phyloP scores from a whole-genome alignment of 2,888 invertebrate species.

The Meganola albula region DNA sequence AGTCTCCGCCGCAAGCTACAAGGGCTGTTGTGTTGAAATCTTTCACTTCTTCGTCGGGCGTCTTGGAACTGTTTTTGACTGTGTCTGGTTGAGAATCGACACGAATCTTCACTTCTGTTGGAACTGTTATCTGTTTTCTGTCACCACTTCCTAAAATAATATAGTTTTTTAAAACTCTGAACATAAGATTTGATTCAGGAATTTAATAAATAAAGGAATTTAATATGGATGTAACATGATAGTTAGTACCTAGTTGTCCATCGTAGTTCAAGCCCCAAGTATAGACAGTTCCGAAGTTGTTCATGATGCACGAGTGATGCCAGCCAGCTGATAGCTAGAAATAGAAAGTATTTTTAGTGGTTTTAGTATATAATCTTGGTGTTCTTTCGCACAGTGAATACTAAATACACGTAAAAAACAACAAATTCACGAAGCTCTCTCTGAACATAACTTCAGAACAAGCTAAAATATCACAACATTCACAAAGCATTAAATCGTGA shows the following conservation, averaged over 20 bases:
- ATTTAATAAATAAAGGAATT: not conserved
- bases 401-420: no score
- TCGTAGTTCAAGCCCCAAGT: conserved; percentile 94
- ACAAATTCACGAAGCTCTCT: no score
- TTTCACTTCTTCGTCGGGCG: conserved; percentile 40
- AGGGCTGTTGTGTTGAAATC: conserved; percentile 43
- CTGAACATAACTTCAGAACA: no score
- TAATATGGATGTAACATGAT: not conserved
- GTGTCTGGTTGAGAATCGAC: conserved; percentile 46
- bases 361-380: no score
- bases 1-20: conserved; percentile 86
- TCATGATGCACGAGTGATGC: conserved; percentile 88
- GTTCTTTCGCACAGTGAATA: no score
- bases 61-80: conserved; percentile 35
- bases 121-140: conserved; percentile 76
- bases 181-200: not conserved
- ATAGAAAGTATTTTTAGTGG: no score
- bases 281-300: conserved; percentile 83
- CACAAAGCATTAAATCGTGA: no score
- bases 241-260: conserved; percentile 85
- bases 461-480: no score
- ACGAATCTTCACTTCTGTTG: conserved; percentile 72
- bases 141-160: conserved; percentile 76
- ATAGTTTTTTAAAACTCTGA: no score
- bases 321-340: conserved; percentile 83